Evolutionary conservation across 1,140 invertebrate species (phyloP), one percentile per base, ranked within the genome.

Genomic region (Hirudo medicinalis): DNA sequence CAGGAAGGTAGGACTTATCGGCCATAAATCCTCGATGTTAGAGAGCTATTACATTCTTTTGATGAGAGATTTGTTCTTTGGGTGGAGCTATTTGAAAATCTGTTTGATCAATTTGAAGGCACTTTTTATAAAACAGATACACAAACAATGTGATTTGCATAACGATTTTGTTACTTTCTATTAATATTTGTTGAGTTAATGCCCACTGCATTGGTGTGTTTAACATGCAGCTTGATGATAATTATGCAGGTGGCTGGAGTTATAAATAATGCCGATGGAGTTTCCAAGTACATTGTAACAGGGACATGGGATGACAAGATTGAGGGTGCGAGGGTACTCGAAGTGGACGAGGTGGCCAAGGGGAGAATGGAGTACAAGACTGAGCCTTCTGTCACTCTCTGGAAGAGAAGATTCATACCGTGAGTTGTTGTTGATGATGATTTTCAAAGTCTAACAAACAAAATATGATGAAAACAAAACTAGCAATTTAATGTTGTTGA

Each of bases 221-320:
- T 49, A 17, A 49, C 15, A 17, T n/a, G n/a, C n/a, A n/a, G n/a
- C 3, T 49, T 49, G 43, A 49, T 49, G 15, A 63, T 32, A n/a
- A 22, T 36, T 72, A 70, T 77, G 5, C 75, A 89, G 88, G 88
- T 89, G 32, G 88, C 87, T 70, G 88, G 88, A 32, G 85, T 87
- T 75, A 86, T 89, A 8, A 85, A 86, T 75, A 85, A 89, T 78
- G 80, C 79, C 54, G 80, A 84, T 66, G 87, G 87, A 22, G 82
- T 81, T 70, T 85, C 87, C 32, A 87, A 87, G 74, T 91, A 86
- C 86, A 88, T 95, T 70, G 85, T 97, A 43, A 90, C 90, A 76
- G 94, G 94, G 19, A 91, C 91, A 53, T 99, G 96, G 96, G 94
- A 98, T 83, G 85, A 86, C 57, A 90, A 91, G 80, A 92, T 99